phyloP scores from a whole-genome alignment of 2,888 invertebrate genomes.

The Acleris literana region DNA sequence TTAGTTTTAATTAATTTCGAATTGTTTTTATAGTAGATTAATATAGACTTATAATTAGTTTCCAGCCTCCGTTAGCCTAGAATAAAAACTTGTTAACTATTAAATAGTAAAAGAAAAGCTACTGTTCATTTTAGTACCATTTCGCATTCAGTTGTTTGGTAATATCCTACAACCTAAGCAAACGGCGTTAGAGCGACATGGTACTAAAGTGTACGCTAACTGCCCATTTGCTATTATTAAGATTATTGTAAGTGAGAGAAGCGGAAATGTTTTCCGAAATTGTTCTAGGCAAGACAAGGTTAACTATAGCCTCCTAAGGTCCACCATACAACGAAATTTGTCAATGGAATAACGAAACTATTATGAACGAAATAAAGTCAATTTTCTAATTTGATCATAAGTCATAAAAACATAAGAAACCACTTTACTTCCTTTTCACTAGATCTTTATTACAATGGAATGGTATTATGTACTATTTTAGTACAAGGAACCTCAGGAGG shows the following conservation, averaged over 20 bases:
- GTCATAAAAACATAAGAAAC: no score
- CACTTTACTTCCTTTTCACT: no score
- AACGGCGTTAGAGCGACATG: not conserved
- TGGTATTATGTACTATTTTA: no score
- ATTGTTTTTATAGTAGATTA: not conserved
- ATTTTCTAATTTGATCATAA: no score
- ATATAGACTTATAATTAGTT: not conserved
- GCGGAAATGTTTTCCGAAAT: not conserved
- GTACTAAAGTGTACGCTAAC: not conserved
- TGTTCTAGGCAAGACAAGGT: no score
- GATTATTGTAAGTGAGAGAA: conserved; percentile 3
- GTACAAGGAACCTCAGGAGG: no score
- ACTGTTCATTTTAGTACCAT: not conserved
- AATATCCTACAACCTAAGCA: not conserved
- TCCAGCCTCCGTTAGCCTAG: not conserved
- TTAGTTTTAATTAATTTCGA: not conserved
- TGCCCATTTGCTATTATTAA: not conserved
- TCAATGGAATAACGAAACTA: no score
- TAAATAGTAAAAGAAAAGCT: not conserved
- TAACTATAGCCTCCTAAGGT: no score
- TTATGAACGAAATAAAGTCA: no score
- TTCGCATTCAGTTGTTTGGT: not conserved
- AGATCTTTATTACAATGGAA: no score
- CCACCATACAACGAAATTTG: no score
- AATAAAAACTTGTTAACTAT: not conserved